phyloP scores from a whole-genome alignment of 2,888 invertebrate species.

The Oscheius sp. region DNA sequence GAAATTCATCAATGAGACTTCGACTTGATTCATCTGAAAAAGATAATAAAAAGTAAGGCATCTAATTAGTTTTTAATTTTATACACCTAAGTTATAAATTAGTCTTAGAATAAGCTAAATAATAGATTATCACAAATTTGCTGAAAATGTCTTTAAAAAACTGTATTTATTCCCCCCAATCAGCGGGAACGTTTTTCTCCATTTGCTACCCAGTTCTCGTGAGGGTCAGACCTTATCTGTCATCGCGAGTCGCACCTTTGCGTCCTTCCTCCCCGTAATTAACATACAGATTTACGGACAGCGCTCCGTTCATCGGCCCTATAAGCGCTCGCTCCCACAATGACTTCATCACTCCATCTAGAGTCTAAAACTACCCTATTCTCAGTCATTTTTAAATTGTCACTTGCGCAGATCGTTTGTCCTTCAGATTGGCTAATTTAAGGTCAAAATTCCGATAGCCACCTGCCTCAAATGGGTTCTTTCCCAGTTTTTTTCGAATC shows the following conservation, averaged over 20 bases:
- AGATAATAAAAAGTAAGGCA: too few species aligned
- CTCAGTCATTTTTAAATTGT: constrained; percentile 7
- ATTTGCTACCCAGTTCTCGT: constrained; percentile 14
- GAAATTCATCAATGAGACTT: too few species aligned
- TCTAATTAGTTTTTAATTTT: too few species aligned
- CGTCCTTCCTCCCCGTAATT: constrained; percentile 31
- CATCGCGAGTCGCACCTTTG: constrained; percentile 25
- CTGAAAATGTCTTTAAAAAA: too few species aligned
- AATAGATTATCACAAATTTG: too few species aligned
- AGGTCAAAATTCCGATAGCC: constrained; percentile 17
- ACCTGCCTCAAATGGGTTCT: neutral
- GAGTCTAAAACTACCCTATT: neutral
- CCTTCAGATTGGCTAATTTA: constrained; percentile 17
- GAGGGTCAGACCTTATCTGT: constrained; percentile 29
- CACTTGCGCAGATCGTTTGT: constrained; percentile 1
- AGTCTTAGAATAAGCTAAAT: too few species aligned
- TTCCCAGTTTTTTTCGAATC: neutral
- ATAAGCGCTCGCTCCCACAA: constrained; percentile 23
- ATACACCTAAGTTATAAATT: too few species aligned
- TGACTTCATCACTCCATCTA: constrained; percentile 23
- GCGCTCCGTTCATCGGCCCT: constrained; percentile 11
- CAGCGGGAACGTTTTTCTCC: neutral
- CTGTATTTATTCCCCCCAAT: too few species aligned
- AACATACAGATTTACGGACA: constrained; percentile 30
- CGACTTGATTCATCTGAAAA: too few species aligned